Conservation (phyloP, 2,113 vertebrate species). For the Odobenus rosmarus region DNA sequence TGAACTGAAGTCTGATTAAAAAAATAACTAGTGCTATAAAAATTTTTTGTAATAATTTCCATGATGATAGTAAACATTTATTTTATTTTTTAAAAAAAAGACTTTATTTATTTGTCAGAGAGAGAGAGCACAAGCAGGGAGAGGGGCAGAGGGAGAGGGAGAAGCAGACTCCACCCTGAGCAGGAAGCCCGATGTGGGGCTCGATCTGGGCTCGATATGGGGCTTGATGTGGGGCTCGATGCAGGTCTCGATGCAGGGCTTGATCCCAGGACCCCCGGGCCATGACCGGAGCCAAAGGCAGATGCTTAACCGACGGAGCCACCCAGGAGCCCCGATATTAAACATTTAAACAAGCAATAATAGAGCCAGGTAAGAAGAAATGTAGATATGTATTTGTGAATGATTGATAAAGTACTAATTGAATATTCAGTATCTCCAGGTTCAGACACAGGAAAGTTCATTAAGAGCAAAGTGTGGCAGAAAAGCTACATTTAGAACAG, state of each 20-base stretch:
- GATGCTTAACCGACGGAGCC: no score
- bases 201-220: no score
- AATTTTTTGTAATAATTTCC: background rate
- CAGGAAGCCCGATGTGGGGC: no score
- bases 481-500: background rate
- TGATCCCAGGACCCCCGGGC: fast-evolving
- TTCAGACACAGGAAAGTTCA: background rate
- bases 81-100: no score
- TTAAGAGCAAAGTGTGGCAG: background rate
- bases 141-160: no score
- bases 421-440: background rate
- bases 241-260: no score
- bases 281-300: no score
- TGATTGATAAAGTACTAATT: background rate
- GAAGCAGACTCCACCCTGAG: no score
- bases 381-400: background rate
- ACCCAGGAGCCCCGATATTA: no score
- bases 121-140: no score
- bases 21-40: background rate
- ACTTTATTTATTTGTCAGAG: no score
- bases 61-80: background rate
- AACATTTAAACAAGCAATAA: background rate
- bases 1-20: background rate
- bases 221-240: no score
- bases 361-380: background rate